Percentiles rank a stretch among this genome's conserved stretches.
phyloP scores from a whole-genome alignment of 2,113 vertebrate genomes.

The Agapornis roseicollis region DNA sequence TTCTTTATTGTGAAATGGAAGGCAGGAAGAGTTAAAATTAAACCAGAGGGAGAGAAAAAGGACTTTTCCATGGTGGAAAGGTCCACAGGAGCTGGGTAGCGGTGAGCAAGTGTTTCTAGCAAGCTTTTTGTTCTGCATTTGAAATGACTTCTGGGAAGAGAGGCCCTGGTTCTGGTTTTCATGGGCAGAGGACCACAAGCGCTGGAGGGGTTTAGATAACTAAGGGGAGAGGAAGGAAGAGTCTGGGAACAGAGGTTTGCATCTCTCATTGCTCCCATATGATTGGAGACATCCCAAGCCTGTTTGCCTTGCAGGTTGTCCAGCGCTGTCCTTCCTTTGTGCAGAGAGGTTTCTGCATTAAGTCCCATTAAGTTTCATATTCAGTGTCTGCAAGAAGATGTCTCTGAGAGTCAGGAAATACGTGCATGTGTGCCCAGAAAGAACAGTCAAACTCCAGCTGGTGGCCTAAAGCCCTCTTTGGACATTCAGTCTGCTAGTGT shows the following conservation, averaged over 20 bases:
- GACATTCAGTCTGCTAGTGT: neutral
- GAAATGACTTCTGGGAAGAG: neutral
- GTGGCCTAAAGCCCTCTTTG: neutral
- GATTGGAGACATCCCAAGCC: neutral
- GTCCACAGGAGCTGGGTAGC: neutral
- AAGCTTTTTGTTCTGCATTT: accelerated
- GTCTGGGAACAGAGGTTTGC: neutral
- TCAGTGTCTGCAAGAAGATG: neutral
- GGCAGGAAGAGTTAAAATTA: neutral
- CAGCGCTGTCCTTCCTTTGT: accelerated
- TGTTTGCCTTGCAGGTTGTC: accelerated
- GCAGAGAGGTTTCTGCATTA: neutral
- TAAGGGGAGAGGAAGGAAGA: neutral
- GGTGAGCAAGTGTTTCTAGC: neutral
- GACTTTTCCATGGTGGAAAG: neutral
- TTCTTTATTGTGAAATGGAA: conserved; percentile 4
- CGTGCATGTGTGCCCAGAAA: neutral
- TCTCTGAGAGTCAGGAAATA: neutral
- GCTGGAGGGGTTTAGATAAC: neutral
- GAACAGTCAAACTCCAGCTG: neutral
- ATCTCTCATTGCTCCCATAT: accelerated
- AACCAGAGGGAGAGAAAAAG: neutral
- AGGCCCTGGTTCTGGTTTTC: neutral
- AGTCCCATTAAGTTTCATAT: neutral
- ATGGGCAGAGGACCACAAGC: accelerated